Evolutionary conservation across 2,888 invertebrate species (phyloP).

Genomic region (Drosophila acutilabella): DNA sequence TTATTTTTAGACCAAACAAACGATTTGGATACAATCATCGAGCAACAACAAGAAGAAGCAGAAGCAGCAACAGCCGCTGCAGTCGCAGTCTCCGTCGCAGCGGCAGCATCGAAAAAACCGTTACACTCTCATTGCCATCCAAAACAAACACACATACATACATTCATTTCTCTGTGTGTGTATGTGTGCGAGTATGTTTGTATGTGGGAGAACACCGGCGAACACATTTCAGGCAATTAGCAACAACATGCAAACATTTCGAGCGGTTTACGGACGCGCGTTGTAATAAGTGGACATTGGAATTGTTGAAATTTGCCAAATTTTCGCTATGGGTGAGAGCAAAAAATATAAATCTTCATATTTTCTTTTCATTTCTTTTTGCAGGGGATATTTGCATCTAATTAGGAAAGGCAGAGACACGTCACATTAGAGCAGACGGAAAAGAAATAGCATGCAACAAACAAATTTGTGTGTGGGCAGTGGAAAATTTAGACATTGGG

Average conservation of each 20-base stretch:
- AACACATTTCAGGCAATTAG: constrained; percentile 71
- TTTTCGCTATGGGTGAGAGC: constrained; percentile 26
- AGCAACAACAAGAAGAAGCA: constrained; percentile 36
- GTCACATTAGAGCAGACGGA: constrained; percentile 53
- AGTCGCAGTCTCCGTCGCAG: constrained; percentile 2
- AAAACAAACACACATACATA: constrained; percentile 22
- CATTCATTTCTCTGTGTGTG: neutral
- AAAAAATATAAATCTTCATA: constrained; percentile 21
- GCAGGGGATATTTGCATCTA: constrained; percentile 44
- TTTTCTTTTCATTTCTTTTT: constrained; percentile 31
- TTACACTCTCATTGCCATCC: constrained; percentile 58
- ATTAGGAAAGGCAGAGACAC: constrained; percentile 53
- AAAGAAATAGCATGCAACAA: constrained; percentile 52
- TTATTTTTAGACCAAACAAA: constrained; percentile 79
- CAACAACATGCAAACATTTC: constrained; percentile 70
- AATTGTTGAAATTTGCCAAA: constrained; percentile 68
- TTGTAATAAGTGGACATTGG: constrained; percentile 73
- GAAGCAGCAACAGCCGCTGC: constrained; percentile 24
- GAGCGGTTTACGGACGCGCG: constrained; percentile 63
- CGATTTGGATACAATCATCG: constrained; percentile 69
- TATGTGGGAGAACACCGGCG: constrained; percentile 42
- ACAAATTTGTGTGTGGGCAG: constrained; percentile 73
- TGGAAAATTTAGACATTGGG: constrained; percentile 67
- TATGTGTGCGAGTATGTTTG: constrained; percentile 1
- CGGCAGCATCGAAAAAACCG: constrained; percentile 41